Evolutionary conservation across 2,797 vertebrate genomes (phyloP).

Genomic region (Helicolenus hilgendorfi): DNA sequence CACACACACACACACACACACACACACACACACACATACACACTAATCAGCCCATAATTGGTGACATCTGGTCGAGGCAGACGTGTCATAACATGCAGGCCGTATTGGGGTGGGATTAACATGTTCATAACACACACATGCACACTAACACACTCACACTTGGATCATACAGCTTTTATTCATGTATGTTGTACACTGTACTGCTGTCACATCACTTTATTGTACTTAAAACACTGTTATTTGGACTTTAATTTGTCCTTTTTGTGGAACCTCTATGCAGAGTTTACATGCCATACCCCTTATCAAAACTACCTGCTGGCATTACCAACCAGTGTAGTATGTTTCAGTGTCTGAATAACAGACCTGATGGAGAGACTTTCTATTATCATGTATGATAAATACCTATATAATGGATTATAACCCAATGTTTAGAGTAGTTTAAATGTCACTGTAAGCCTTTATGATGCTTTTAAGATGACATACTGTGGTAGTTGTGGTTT

Average conservation of each 20-base stretch:
- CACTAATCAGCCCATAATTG: conserved; percentile 66
- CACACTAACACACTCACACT: neutral
- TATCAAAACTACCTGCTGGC: neutral
- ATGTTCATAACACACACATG: conserved; percentile 13
- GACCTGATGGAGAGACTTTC: neutral
- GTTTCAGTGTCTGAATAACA: neutral
- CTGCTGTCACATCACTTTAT: neutral
- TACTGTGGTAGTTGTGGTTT: neutral
- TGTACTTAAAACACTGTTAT: conserved; percentile 7
- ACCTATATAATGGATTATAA: neutral
- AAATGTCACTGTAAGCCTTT: neutral
- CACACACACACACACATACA: conserved; percentile 16
- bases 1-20: conserved; percentile 21
- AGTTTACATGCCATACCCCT: neutral
- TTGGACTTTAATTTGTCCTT: neutral
- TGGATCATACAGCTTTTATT: neutral
- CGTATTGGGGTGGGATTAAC: conserved; percentile 42
- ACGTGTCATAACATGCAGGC: conserved; percentile 45
- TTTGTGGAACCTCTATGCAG: neutral
- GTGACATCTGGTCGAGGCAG: conserved; percentile 73
- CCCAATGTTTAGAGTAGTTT: neutral
- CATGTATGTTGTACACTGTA: neutral
- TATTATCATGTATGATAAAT: neutral
- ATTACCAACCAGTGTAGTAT: neutral
- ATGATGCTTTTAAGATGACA: neutral